These are phyloP conservation scores for Pantherophis alleghaniensis DNA, from an alignment of 2,797 vertebrate species.

Conservation along the genomic window DNA sequence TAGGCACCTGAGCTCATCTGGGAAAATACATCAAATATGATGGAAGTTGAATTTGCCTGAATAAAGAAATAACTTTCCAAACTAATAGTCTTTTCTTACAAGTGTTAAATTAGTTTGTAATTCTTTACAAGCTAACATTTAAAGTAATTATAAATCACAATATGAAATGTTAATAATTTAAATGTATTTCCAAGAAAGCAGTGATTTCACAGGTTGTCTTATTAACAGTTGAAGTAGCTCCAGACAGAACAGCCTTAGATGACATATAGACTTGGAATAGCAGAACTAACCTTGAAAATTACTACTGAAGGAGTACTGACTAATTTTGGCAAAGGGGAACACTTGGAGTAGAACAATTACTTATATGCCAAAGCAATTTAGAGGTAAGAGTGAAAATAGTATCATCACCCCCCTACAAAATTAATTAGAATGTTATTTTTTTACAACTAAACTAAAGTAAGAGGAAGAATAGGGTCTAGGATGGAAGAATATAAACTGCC, in stretches of 20 bases:
- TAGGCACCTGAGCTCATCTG: background rate
- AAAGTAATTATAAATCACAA: constrained; percentile 35
- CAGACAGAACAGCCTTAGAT: constrained; percentile 40
- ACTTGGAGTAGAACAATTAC: constrained; percentile 34
- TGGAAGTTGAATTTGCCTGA: background rate
- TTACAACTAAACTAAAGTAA: constrained; percentile 20
- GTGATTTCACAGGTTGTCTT: constrained; percentile 26
- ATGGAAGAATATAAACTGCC: constrained; percentile 52
- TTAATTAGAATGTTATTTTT: constrained; percentile 56
- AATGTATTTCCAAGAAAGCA: constrained; percentile 24
- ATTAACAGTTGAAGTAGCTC: constrained; percentile 27
- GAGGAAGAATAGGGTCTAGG: constrained; percentile 37
- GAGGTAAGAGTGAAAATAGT: constrained; percentile 55
- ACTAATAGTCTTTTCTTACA: background rate
- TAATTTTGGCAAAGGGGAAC: constrained; percentile 46
- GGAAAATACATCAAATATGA: background rate
- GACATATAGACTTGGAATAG: constrained; percentile 38
- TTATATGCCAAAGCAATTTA: constrained; percentile 57
- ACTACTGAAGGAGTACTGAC: constrained; percentile 38
- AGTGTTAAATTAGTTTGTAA: constrained; percentile 2
- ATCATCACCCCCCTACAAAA: constrained; percentile 37
- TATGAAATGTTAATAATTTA: constrained; percentile 40
- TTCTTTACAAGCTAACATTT: constrained; percentile 5
- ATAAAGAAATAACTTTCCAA: background rate
- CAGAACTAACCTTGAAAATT: background rate